Percentiles rank a stretch among this genome's conserved stretches.
Evolutionary conservation across 2,797 vertebrate species (phyloP).

Genomic region (Peromyscus attwateri): DNA sequence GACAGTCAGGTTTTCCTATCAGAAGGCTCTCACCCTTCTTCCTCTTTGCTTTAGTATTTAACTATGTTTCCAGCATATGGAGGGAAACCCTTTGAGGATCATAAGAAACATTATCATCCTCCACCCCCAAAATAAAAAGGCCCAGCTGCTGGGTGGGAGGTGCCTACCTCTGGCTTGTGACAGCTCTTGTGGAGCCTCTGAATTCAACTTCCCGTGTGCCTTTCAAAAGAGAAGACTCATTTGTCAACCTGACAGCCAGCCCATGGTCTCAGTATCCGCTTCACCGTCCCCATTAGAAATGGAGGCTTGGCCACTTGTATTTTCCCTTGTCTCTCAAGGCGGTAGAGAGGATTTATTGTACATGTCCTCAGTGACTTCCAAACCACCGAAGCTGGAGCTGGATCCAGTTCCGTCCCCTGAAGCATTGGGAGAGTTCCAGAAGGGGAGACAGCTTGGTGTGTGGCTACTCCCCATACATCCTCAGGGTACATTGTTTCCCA

Average conservation of each 20-base stretch:
- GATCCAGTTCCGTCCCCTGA: background rate
- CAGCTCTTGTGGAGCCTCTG: conserved; percentile 54
- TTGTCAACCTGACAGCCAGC: conserved; percentile 69
- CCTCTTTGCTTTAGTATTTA: conserved; percentile 1
- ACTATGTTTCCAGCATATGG: background rate
- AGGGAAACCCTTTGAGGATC: background rate
- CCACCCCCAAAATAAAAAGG: background rate
- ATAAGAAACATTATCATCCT: background rate
- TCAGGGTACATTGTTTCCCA: background rate
- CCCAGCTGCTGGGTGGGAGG: background rate
- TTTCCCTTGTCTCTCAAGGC: background rate
- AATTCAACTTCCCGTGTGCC: conserved; percentile 47
- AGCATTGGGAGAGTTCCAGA: background rate
- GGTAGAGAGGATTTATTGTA: background rate
- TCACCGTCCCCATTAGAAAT: conserved; percentile 36
- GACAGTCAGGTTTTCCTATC: background rate
- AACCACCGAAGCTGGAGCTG: background rate
- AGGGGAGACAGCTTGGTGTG: background rate
- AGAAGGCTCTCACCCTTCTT: background rate
- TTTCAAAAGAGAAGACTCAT: conserved; percentile 60
- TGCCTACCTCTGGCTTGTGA: background rate
- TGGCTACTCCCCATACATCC: background rate
- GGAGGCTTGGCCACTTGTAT: conserved; percentile 51
- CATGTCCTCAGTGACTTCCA: conserved; percentile 34
- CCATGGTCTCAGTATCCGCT: conserved; percentile 19